Evolutionary conservation across 2,888 invertebrate species (phyloP), one percentile per base, ranked within the genome.

Genomic region (Meloe dianella): DNA sequence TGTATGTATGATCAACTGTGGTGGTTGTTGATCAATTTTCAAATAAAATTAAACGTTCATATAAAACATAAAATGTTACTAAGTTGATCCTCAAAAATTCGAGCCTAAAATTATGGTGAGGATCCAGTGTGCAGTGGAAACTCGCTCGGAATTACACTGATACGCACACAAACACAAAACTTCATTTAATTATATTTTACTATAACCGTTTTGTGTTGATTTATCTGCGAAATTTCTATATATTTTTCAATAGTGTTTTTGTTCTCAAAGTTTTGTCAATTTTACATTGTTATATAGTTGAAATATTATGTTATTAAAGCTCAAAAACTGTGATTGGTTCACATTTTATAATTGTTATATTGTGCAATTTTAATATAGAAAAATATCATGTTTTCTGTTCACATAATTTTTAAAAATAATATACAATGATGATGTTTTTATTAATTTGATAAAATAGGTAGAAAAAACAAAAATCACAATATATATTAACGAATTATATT

Each of bases 261-360:
- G 4, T 27, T 27, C 27, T 27, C 27, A 4, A 27, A 27, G n/a
- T 27, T 32, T 63, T 66, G 66, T 66, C 61, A 57, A 67, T 60
- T 63, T 64, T 41, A 60, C 2, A 63, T 66, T 66, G 61, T 65
- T 58, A 62, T 61, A 30, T 63, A 61, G 47, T 60, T 41, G 12
- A 51, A 24, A 17, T 47, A 2, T 22, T 51, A 22, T 51, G 12
- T 59, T 62, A 61, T 61, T 61, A 41, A 65, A 29, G 68, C 67
- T 64, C 64, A 67, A 67, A n/a, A 68, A 63, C 68, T 68, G 68
- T 68, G 68, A 68, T 68, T 68, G 64, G 63, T 57, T 68, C 68
- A 65, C 68, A 65, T 68, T 65, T 24, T 29, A 62, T 61, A 67
- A 67, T 54, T 68, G 68, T 68, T 68, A 65, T 58, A 65, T 63